These are phyloP conservation scores for Caenorhabditis imperialis DNA, from an alignment of 2,888 invertebrate genomes.

Conservation along the genomic window DNA sequence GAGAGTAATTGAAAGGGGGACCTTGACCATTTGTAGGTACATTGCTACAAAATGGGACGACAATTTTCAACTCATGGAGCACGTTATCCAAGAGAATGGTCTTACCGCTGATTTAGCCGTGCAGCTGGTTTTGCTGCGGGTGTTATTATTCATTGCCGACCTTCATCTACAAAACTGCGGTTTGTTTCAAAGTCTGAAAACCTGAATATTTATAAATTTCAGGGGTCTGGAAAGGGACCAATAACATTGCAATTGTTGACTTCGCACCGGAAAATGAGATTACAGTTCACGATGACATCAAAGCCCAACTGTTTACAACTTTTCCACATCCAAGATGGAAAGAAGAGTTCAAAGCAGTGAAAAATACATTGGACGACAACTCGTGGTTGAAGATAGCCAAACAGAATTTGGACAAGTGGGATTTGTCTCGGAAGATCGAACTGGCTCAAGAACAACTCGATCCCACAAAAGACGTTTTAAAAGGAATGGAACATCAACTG, in stretches of 20 bases:
- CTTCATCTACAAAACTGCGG: conserved; percentile 50
- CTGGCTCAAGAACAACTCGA: conserved; percentile 46
- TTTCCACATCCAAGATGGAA: conserved; percentile 22
- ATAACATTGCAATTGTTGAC: conserved; percentile 51
- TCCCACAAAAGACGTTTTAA: conserved; percentile 48
- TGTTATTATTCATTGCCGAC: conserved; percentile 39
- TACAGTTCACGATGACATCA: conserved; percentile 33
- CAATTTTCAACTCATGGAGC: conserved; percentile 12
- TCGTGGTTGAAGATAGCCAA: conserved; percentile 44
- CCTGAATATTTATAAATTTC: conserved; percentile 38
- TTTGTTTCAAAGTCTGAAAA: no score
- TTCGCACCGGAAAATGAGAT: conserved; percentile 44
- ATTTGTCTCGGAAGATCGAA: conserved; percentile 45
- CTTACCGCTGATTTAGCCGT: conserved; percentile 36
- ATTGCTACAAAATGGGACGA: conserved; percentile 19
- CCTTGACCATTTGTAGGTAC: no score
- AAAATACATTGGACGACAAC: conserved; percentile 40
- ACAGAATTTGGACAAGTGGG: conserved; percentile 37
- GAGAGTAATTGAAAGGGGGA: no score
- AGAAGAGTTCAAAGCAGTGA: conserved; percentile 30
- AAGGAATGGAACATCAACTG: no score
- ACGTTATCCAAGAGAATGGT: conserved; percentile 18
- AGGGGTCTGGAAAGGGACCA: conserved; percentile 52
- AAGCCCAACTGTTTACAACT: no score
- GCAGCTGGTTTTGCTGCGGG: conserved; percentile 41